Evolutionary conservation across 2,888 invertebrate genomes (phyloP).

Genomic region (Lochmaea capreae): DNA sequence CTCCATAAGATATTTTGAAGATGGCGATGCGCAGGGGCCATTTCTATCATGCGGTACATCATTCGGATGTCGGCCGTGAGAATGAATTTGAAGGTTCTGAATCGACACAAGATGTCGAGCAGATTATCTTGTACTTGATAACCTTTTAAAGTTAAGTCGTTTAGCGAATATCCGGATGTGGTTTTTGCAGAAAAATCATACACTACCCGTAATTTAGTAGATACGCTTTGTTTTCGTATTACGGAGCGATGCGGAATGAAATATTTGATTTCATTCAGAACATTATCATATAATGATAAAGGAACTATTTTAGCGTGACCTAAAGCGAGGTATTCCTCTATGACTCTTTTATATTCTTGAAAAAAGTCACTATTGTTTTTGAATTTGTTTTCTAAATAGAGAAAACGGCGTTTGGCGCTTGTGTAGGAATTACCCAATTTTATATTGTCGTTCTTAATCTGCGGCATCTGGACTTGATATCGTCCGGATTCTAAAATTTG

Average conservation of each 20-base stretch:
- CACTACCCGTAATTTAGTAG: constrained; percentile 37
- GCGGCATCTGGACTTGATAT: no score
- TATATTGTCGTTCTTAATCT: no score
- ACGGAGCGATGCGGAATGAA: constrained; percentile 37
- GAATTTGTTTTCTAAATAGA: no score
- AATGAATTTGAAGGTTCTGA: constrained; percentile 30
- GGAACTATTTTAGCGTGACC: no score
- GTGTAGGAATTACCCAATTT: no score
- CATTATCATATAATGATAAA: no score
- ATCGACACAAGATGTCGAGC: constrained; percentile 32
- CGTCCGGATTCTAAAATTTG: no score
- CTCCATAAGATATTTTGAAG: background rate
- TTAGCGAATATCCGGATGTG: constrained; percentile 15
- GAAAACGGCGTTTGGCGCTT: no score
- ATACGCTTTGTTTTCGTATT: constrained; percentile 24
- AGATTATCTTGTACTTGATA: constrained; percentile 26
- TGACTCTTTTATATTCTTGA: no score
- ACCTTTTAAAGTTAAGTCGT: constrained; percentile 25
- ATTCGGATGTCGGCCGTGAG: constrained; percentile 24
- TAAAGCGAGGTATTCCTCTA: no score
- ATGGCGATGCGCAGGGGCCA: background rate
- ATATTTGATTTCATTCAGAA: no score
- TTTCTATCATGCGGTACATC: constrained; percentile 25
- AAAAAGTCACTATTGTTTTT: no score
- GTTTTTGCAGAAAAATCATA: constrained; percentile 34